Evolutionary conservation across 1,140 invertebrate genomes (phyloP).

Genomic region (Zophobas atratus): DNA sequence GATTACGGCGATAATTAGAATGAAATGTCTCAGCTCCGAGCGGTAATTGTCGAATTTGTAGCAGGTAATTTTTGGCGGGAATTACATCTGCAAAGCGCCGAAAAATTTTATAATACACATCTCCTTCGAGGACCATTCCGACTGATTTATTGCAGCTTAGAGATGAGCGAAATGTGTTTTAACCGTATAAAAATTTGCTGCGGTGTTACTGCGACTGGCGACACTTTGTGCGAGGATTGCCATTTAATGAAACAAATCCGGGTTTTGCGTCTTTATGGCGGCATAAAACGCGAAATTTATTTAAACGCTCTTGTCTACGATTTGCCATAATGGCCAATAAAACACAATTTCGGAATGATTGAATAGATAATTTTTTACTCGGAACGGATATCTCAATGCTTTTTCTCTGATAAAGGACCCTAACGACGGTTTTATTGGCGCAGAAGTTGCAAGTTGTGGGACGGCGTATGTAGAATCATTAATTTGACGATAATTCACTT

Average conservation of each 20-base stretch:
- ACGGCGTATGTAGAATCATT: too few relatives aligned
- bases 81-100: not conserved
- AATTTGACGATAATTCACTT: too few relatives aligned
- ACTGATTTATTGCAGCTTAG: slow-evolving; percentile 1
- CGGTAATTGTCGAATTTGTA: not conserved
- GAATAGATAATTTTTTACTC: too few relatives aligned
- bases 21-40: slow-evolving; percentile 8
- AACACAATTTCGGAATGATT: too few relatives aligned
- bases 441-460: too few relatives aligned
- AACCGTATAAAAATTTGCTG: slow-evolving; percentile 7
- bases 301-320: too few relatives aligned
- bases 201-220: not conserved
- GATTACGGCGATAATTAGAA: slow-evolving; percentile 28
- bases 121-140: slow-evolving; percentile 1
- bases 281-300: too few relatives aligned
- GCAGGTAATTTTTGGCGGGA: slow-evolving; percentile 2
- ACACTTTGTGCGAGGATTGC: not conserved
- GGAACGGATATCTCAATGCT: too few relatives aligned
- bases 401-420: too few relatives aligned
- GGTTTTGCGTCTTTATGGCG: too few relatives aligned
- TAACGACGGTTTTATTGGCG: too few relatives aligned
- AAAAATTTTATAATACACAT: slow-evolving; percentile 7
- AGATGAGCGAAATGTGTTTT: slow-evolving; percentile 4
- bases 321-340: too few relatives aligned
- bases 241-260: not conserved